phyloP scores from a whole-genome alignment of 2,888 invertebrate genomes.

The Caenorhabditis afra region DNA sequence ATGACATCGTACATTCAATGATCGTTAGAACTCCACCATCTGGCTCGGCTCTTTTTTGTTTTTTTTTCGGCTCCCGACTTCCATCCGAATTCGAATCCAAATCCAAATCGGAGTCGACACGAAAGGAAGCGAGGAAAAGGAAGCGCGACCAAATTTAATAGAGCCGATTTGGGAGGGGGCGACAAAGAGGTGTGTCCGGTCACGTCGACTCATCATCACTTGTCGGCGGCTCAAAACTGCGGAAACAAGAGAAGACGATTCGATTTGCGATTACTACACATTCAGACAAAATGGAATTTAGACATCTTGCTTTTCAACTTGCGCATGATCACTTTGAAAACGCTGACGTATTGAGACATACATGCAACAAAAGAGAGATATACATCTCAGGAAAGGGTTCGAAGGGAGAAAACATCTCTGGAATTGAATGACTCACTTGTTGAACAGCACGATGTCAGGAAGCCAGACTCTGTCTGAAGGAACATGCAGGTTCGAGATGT shows the following conservation, averaged over 20 bases:
- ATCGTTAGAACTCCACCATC: not conserved
- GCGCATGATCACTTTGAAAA: slow-evolving; percentile 6
- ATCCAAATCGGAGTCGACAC: no score
- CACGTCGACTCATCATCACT: slow-evolving; percentile 55
- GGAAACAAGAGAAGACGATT: slow-evolving; percentile 59
- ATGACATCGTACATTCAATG: no score
- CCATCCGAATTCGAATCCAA: no score
- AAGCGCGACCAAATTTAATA: slow-evolving; percentile 30
- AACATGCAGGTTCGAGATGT: slow-evolving; percentile 70
- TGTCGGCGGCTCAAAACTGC: slow-evolving; percentile 54
- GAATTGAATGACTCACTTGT: slow-evolving; percentile 70
- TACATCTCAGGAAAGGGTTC: not conserved
- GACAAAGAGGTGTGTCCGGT: slow-evolving; percentile 15
- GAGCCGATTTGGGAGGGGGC: slow-evolving; percentile 11
- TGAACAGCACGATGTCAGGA: slow-evolving; percentile 83
- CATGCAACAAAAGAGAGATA: slow-evolving; percentile 1
- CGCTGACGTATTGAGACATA: not conserved
- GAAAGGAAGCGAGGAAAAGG: not conserved
- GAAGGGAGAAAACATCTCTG: not conserved
- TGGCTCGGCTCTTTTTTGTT: not conserved
- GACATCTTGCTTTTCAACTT: slow-evolving; percentile 8
- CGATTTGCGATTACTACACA: slow-evolving; percentile 55
- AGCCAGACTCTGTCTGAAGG: slow-evolving; percentile 82
- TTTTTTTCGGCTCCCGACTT: not conserved
- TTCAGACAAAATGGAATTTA: slow-evolving; percentile 47